Evolutionary conservation across 1,140 invertebrate species (phyloP).

Genomic region (Halesus radiatus): DNA sequence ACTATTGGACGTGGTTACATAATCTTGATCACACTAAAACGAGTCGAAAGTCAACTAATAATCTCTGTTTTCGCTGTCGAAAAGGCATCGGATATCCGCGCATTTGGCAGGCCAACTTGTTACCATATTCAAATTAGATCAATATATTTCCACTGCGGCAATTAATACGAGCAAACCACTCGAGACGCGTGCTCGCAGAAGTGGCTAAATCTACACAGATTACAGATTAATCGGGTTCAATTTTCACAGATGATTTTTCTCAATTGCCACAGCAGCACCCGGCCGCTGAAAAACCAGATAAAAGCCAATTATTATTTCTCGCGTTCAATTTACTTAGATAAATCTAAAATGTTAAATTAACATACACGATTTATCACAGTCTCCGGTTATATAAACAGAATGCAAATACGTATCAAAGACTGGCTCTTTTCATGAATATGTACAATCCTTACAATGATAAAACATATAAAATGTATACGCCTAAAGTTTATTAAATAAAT

Average conservation of each 20-base stretch:
- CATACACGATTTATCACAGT: constrained; percentile 16
- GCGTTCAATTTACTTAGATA: constrained; percentile 14
- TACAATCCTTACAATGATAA: background rate
- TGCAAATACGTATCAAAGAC: constrained; percentile 7
- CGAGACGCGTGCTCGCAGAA: background rate
- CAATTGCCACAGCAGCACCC: background rate
- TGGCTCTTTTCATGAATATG: background rate
- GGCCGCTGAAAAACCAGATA: constrained; percentile 6
- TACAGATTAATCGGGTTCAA: background rate
- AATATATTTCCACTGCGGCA: background rate
- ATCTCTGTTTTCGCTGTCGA: too few relatives aligned
- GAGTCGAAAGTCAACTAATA: too few relatives aligned
- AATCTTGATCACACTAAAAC: too few relatives aligned
- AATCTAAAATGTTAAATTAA: constrained; percentile 38
- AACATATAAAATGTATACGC: too few relatives aligned
- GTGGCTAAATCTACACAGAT: background rate
- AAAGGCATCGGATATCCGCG: background rate
- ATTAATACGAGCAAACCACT: background rate
- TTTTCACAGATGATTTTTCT: background rate
- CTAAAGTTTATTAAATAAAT: constrained; percentile 16
- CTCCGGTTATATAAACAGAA: constrained; percentile 12
- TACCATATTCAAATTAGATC: background rate
- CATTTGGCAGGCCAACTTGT: background rate
- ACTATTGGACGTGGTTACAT: too few relatives aligned
- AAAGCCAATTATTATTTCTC: constrained; percentile 36